Conservation (phyloP, 1,140 invertebrate species). For the Bombus haemorrhoidalis region DNA sequence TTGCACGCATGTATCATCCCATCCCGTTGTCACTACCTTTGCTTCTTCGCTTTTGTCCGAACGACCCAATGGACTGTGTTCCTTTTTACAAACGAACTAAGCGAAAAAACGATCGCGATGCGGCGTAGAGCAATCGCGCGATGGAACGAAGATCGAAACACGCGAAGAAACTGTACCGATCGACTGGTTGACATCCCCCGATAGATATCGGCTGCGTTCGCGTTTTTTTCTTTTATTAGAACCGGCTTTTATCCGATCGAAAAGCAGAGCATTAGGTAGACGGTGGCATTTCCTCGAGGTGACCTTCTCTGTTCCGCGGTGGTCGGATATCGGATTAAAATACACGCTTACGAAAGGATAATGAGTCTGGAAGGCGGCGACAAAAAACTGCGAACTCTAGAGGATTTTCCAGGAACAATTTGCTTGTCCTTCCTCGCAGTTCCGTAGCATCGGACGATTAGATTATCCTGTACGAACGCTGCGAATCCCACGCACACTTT, state of each 20-base stretch:
- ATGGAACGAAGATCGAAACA: not conserved
- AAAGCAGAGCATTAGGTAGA: not conserved
- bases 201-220: no score
- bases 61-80: not conserved
- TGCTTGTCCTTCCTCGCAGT: constrained; percentile 21
- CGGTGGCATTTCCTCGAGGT: not conserved
- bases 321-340: constrained; percentile 26
- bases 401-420: constrained; percentile 3
- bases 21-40: no score
- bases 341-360: constrained; percentile 12
- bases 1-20: constrained; percentile 47
- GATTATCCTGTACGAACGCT: constrained; percentile 1
- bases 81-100: not conserved
- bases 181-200: no score
- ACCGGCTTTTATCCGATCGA: not conserved
- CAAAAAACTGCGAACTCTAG: constrained; percentile 18
- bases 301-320: not conserved
- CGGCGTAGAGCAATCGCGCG: no score
- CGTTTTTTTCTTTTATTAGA: not conserved
- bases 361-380: constrained; percentile 2
- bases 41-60: not conserved
- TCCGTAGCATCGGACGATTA: constrained; percentile 1
- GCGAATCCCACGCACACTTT: not conserved
- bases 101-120: not conserved
- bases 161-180: not conserved